Evolutionary conservation across 1,140 invertebrate species (phyloP).

Genomic region (Aphis craccivora): DNA sequence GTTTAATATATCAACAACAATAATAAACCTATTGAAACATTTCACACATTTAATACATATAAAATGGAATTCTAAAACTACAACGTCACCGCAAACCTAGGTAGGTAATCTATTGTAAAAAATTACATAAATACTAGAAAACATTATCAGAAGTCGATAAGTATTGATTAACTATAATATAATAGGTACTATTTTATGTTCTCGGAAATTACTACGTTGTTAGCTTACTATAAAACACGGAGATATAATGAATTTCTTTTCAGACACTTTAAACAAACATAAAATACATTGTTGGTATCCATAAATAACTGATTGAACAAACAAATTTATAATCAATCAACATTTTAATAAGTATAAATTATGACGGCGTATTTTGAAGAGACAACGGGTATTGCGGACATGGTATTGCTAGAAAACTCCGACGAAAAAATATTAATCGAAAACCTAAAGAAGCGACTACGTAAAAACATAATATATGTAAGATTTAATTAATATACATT

Average conservation of each 20-base stretch:
- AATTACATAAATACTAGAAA: background rate
- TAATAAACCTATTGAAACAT: background rate
- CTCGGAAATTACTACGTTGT: background rate
- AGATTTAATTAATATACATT: background rate
- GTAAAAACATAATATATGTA: constrained; percentile 40
- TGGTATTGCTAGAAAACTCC: constrained; percentile 39
- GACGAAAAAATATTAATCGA: constrained; percentile 32
- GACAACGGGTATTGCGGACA: constrained; percentile 16
- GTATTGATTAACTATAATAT: background rate
- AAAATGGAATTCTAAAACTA: constrained; percentile 12
- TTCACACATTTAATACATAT: background rate
- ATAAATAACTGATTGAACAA: background rate
- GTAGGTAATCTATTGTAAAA: background rate
- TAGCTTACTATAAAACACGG: background rate
- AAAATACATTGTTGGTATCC: background rate
- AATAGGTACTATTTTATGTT: background rate
- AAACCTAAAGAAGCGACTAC: constrained; percentile 27
- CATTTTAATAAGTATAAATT: background rate
- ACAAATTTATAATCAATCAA: background rate
- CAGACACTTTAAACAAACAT: background rate
- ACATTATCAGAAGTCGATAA: background rate
- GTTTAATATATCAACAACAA: background rate
- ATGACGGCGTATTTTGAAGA: background rate
- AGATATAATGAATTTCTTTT: background rate
- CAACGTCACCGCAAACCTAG: background rate